phyloP scores from a whole-genome alignment of 2,113 vertebrate genomes.

The Tachysurus vachellii region DNA sequence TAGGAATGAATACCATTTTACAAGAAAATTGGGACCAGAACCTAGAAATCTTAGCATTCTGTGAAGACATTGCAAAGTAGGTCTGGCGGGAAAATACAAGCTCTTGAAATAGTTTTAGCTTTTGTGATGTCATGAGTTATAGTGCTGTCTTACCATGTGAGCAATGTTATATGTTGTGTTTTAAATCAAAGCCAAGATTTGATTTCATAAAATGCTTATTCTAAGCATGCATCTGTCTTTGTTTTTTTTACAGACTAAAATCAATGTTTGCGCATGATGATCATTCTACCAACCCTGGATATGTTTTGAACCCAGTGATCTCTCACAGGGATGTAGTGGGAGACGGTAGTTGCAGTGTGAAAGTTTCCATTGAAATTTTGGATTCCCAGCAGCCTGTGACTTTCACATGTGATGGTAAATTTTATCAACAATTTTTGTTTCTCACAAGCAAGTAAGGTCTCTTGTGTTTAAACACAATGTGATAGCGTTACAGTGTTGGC shows the following conservation, averaged over 20 bases:
- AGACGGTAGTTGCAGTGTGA: slow-evolving; percentile 88
- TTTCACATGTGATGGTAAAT: slow-evolving; percentile 95
- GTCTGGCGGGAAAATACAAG: slow-evolving; percentile 3
- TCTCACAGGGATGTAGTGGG: slow-evolving; percentile 78
- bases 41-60: slow-evolving; percentile 88
- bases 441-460: neutral
- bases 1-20: slow-evolving; percentile 73
- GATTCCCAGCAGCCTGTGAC: slow-evolving; percentile 94
- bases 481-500: neutral
- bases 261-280: slow-evolving; percentile 76
- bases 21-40: slow-evolving; percentile 83
- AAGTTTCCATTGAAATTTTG: slow-evolving; percentile 95
- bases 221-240: slow-evolving; percentile 11
- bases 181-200: neutral
- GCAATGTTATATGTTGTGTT: neutral
- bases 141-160: neutral
- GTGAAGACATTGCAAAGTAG: slow-evolving; percentile 87
- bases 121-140: neutral
- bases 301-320: slow-evolving; percentile 88
- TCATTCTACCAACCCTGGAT: slow-evolving; percentile 85
- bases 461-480: neutral
- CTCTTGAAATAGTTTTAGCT: neutral
- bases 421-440: neutral
- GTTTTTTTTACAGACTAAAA: slow-evolving; percentile 77
- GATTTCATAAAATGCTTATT: neutral